Base-by-base conservation (phyloP, 2,113 vertebrate genomes). In the Lucifuga dentata region DNA sequence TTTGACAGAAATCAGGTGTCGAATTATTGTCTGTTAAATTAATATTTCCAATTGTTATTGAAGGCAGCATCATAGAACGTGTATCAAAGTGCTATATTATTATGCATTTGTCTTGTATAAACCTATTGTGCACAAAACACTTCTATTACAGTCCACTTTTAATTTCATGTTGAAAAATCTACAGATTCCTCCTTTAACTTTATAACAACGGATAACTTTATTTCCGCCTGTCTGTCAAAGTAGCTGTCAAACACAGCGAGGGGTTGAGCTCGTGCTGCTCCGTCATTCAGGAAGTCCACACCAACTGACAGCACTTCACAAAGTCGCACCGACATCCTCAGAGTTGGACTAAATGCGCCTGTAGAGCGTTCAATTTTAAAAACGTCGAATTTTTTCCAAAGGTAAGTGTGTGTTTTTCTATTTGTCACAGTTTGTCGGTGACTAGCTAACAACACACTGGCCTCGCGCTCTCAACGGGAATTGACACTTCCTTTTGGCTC, bases 231-330 rank as follows among this genome's bases (percentile, higher is more conserved):
- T 60, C 82, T 84, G 88, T 87, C 84, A 87, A 52, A 80, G 45
- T 38, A 46, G 68, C 78, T 88, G 86, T 86, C 84, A 86, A 62
- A 78, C 72, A 39, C 26, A 5, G 58, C 56, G 45, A 59, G 81
- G 72, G 82, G 75, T 26, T 77, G 83, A 33, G 76, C 81, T 73
- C 76, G 13, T 4, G 72, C 78, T 40, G 84, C 64, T 78, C 84
- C 86, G 87, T 84, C 83, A 87, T 85, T 76, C 89, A 90, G 89
- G 89, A 90, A 90, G 87, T 89, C 86, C 63, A 45, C 26, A 79
- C 74, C 75, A 40, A 84, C 78, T 86, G 85, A 85, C 83, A 85
- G 81, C 85, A 73, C 83, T 75, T 73, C 60, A 43, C 13, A 57
- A 88, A 87, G 85, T 85, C 84, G 21, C 84, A 44, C 41, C 41